Base-by-base conservation (phyloP, 2,113 vertebrate genomes). In the Alectura lathami region DNA sequence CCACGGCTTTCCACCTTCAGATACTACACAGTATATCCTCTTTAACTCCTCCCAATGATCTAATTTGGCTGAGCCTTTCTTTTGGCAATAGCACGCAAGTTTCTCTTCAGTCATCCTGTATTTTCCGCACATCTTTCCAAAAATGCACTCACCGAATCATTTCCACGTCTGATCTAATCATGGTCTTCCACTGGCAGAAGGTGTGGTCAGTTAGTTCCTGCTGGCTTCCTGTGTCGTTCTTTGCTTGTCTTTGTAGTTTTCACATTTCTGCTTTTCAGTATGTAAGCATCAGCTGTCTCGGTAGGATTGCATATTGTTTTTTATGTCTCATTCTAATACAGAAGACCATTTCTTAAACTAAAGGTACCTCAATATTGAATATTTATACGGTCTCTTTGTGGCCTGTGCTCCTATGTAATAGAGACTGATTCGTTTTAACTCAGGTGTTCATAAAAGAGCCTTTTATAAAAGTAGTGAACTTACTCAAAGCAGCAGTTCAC, bases 111-210 rank as follows among this genome's bases (percentile, higher is more conserved):
- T 83, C 78, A 69, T 77, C 77, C 50, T 93, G 84, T 80, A 69
- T 91, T 96, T 97, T 97, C 95, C 94, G 91, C 4, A 6, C 34
- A 11, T 77, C 56, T 69, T 96, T 94, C 94, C 95, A 97, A 54
- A 57, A 88, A 66, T 30, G 42, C 70, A n/a, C 89, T 95, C 75
- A 74, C 67, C 22, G 40, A 89, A 85, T 88, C 7, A 18, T 51
- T 95, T 88, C 87, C 93, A 91, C 85, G 24, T 94, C 91, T 0
- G 32, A 89, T 60, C 54, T 87, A 63, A 57, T 70, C 6, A 36
- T 69, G 73, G 51, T 38, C 62, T 74, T 87, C 50, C 24, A 36
- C 24, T 69, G 67, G 70, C 47, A 43, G 29, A 27, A 67, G 38
- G 54, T 43, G 38, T 53, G 32, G 10, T 70, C 56, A 24, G 38